A percentile compares a stretch with the other conserved stretches of the same genome.
These are phyloP conservation scores for Acropternis orthonyx DNA, from an alignment of 2,797 vertebrate genomes.

Conservation along the genomic window DNA sequence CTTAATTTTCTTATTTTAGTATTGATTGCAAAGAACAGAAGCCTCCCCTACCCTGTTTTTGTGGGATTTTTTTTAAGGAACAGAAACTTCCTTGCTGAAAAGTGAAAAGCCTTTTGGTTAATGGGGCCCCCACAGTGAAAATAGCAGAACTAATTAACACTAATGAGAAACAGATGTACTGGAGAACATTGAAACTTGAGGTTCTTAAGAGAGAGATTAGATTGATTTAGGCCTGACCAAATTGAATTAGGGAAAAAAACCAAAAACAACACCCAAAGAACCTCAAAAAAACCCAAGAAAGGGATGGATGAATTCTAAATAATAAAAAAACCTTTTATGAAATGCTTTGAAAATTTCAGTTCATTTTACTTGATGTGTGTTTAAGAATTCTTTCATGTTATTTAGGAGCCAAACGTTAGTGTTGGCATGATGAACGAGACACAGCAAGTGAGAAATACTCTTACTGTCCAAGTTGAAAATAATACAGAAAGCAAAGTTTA, in stretches of 20 bases:
- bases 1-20: neutral
- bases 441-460: neutral
- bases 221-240: conserved; percentile 9
- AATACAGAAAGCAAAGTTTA: neutral
- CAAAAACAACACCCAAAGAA: neutral
- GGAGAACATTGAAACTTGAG: neutral
- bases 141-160: conserved; percentile 20
- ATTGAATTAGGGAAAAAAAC: neutral
- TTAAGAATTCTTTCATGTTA: neutral
- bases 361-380: neutral
- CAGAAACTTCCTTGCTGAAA: neutral
- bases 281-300: neutral
- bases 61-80: neutral
- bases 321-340: neutral
- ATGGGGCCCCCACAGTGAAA: conserved; percentile 25
- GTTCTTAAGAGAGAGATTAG: conserved; percentile 15
- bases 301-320: neutral
- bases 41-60: neutral
- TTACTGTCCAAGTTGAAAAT: neutral
- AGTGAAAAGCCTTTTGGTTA: conserved; percentile 46
- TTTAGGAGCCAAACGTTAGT: neutral
- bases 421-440: neutral
- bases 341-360: neutral
- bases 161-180: conserved; percentile 46
- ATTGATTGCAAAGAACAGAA: neutral